phyloP scores from a whole-genome alignment of 1,140 invertebrate genomes.

The Panagrolaimus sp. region DNA sequence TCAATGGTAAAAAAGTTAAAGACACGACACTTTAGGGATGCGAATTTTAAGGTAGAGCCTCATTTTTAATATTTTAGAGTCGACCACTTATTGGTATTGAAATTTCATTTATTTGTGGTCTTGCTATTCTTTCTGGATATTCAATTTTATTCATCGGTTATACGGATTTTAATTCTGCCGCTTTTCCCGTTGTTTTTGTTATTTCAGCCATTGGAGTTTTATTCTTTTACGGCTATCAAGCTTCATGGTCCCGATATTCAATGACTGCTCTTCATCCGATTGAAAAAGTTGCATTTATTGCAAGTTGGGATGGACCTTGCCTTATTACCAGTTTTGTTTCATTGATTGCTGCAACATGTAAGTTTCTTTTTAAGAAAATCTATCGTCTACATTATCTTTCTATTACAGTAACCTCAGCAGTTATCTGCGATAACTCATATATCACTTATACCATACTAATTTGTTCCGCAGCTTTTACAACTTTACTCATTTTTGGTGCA shows the following conservation, averaged over 20 bases:
- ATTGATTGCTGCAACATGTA: slow-evolving; percentile 21
- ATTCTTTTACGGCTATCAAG: slow-evolving; percentile 17
- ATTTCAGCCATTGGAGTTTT: slow-evolving; percentile 15
- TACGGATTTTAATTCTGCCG: slow-evolving; percentile 25
- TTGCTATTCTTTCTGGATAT: slow-evolving; percentile 25
- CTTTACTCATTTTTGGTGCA: slow-evolving; percentile 30
- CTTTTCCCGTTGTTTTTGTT: slow-evolving; percentile 30
- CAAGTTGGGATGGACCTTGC: slow-evolving; percentile 33
- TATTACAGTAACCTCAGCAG: slow-evolving; percentile 16
- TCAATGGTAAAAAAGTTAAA: too few relatives aligned
- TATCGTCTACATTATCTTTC: not conserved
- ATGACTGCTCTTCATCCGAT: slow-evolving; percentile 37
- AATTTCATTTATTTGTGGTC: slow-evolving; percentile 23
- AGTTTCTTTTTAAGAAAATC: slow-evolving; percentile 12
- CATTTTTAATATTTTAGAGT: slow-evolving; percentile 20
- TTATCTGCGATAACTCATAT: slow-evolving; percentile 12
- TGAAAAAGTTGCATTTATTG: slow-evolving; percentile 38
- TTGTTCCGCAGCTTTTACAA: slow-evolving; percentile 27
- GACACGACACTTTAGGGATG: too few relatives aligned
- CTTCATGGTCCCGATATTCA: slow-evolving; percentile 32
- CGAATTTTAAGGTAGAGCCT: too few relatives aligned
- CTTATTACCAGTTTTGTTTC: slow-evolving; percentile 21
- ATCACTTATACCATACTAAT: slow-evolving; percentile 23
- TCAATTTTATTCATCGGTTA: slow-evolving; percentile 24
- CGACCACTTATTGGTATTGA: slow-evolving; percentile 37